These are phyloP conservation scores for Tribolium freemani DNA, from an alignment of 2,888 invertebrate species.

Conservation along the genomic window DNA sequence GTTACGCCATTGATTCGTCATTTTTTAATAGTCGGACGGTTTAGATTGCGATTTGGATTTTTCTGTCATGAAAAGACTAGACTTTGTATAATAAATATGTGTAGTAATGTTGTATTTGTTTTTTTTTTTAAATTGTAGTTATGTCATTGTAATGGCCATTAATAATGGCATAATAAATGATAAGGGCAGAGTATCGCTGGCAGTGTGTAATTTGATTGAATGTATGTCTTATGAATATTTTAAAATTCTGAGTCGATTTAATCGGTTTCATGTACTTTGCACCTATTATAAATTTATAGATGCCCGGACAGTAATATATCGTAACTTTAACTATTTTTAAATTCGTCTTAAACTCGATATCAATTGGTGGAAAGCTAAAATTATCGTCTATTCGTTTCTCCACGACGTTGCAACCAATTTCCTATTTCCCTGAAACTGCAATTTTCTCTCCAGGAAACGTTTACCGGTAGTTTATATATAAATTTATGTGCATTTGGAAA, in stretches of 20 bases:
- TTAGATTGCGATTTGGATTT: background rate
- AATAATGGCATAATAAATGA: background rate
- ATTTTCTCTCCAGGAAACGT: conserved; percentile 42
- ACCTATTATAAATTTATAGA: conserved; percentile 24
- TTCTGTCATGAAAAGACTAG: no score
- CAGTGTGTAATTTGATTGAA: background rate
- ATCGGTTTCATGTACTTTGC: conserved; percentile 20
- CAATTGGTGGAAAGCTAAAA: conserved; percentile 21
- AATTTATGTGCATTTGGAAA: conserved; percentile 33
- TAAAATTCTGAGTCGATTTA: background rate
- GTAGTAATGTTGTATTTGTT: no score
- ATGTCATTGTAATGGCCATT: background rate
- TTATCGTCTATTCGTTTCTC: conserved; percentile 28
- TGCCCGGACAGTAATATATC: background rate
- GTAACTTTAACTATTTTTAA: conserved; percentile 3
- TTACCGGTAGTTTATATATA: conserved; percentile 42
- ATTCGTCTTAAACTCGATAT: conserved; percentile 5
- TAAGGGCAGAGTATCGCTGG: background rate
- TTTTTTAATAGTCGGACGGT: conserved; percentile 4
- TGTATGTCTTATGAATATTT: conserved; percentile 1
- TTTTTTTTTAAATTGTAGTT: background rate
- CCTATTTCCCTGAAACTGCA: conserved; percentile 40
- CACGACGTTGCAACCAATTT: conserved; percentile 38
- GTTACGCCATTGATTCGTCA: conserved; percentile 7
- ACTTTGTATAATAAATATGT: no score